A percentile compares a stretch with the other conserved stretches of the same genome.
Evolutionary conservation across 2,113 vertebrate genomes (phyloP).

Genomic region (Microcebus ravelobensis): DNA sequence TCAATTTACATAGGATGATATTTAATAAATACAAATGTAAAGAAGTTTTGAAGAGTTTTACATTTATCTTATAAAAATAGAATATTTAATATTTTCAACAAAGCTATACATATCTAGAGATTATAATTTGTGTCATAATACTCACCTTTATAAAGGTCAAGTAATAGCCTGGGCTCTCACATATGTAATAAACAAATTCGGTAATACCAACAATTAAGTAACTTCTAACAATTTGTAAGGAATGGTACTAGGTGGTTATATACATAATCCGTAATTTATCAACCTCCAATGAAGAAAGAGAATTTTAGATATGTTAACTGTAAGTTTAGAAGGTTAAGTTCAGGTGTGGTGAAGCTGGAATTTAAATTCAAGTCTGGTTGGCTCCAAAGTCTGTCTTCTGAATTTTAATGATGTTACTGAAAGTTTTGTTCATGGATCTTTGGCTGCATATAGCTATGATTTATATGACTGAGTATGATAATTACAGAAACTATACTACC

Average conservation of each 20-base stretch:
- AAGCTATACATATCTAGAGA: not conserved
- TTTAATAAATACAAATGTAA: not conserved
- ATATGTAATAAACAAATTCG: not conserved
- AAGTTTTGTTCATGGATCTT: not conserved
- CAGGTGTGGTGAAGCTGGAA: not conserved
- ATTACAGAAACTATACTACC: conserved; percentile 8
- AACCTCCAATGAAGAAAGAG: not conserved
- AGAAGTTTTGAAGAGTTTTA: not conserved
- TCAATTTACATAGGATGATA: not conserved
- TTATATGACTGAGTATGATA: conserved; percentile 28
- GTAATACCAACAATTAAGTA: not conserved
- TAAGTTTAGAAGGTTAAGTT: not conserved
- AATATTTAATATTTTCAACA: not conserved
- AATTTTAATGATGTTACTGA: conserved; percentile 26
- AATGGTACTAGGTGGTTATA: not conserved
- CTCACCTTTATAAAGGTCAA: not conserved
- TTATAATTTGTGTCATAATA: not conserved
- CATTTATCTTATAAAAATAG: not conserved
- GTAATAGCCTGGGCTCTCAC: not conserved
- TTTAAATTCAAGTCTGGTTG: conserved; percentile 33
- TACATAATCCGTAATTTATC: not conserved
- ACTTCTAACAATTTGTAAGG: not conserved
- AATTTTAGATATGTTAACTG: not conserved
- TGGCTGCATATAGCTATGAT: not conserved
- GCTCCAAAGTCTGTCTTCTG: not conserved